Percentiles rank a stretch among this genome's conserved stretches.
These are phyloP conservation scores for Bombus sylvicola DNA, from an alignment of 1,140 invertebrate species.

Conservation along the genomic window DNA sequence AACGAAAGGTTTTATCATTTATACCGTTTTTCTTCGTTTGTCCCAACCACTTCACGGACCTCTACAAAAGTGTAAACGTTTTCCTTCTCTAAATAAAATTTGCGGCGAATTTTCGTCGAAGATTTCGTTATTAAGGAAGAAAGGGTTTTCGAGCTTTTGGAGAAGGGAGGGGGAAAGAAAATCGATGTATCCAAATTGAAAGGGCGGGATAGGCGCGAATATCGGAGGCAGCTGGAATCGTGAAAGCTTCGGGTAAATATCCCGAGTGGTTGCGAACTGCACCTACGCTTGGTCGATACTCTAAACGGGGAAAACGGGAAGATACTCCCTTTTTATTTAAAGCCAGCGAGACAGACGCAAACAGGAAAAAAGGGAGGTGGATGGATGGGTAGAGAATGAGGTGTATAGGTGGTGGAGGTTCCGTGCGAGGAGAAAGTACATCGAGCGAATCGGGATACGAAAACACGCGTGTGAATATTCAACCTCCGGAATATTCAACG, in stretches of 20 bases:
- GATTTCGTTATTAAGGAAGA: not conserved
- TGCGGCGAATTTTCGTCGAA: not conserved
- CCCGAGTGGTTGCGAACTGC: conserved; percentile 11
- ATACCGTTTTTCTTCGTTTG: not conserved
- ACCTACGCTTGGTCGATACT: conserved; percentile 39
- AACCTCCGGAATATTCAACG: conserved; percentile 35
- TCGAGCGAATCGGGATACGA: conserved; percentile 32
- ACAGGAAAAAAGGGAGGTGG: no score
- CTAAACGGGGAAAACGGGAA: conserved; percentile 20
- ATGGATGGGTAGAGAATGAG: not conserved
- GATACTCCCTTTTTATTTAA: conserved; percentile 33
- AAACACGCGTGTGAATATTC: conserved; percentile 45
- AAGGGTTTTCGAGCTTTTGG: not conserved
- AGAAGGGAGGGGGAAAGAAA: not conserved
- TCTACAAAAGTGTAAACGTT: no score
- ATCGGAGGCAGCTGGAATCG: conserved; percentile 24
- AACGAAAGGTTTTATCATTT: not conserved
- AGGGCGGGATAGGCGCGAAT: conserved; percentile 17
- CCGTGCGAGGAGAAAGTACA: conserved; percentile 28
- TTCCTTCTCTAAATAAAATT: not conserved
- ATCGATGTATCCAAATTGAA: conserved; percentile 24
- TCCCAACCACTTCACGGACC: no score
- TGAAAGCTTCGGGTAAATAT: conserved; percentile 37
- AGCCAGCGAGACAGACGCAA: conserved; percentile 6
- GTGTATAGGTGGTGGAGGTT: not conserved